phyloP scores from a whole-genome alignment of 2,888 invertebrate genomes.

The Deilephila elpenor region DNA sequence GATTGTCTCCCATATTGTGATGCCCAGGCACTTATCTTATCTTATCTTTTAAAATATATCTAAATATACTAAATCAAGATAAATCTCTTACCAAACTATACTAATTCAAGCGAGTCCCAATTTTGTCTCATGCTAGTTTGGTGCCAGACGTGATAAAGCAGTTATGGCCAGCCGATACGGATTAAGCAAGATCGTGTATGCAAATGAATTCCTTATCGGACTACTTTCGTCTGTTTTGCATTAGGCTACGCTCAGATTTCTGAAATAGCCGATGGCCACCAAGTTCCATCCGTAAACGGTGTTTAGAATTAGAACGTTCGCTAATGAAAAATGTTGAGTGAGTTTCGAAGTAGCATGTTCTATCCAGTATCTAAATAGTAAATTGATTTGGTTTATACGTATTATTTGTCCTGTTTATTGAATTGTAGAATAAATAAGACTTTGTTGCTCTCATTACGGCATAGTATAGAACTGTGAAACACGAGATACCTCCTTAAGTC shows the following conservation, averaged over 20 bases:
- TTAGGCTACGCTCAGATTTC: slow-evolving; percentile 2
- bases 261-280: slow-evolving; percentile 8
- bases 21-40: too few relatives aligned
- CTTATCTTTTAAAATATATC: background rate
- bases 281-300: slow-evolving; percentile 15
- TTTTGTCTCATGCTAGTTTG: slow-evolving; percentile 9
- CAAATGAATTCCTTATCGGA: slow-evolving; percentile 23
- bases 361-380: too few relatives aligned
- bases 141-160: background rate
- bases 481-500: too few relatives aligned
- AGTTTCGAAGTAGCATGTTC: background rate
- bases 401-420: too few relatives aligned
- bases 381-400: too few relatives aligned
- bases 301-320: slow-evolving; percentile 19
- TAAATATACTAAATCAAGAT: background rate
- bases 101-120: background rate
- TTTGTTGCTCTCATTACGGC: too few relatives aligned
- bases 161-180: slow-evolving; percentile 8
- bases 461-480: too few relatives aligned
- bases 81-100: background rate
- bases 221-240: slow-evolving; percentile 23
- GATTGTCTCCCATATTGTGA: too few relatives aligned
- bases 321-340: background rate
- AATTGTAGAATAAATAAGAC: too few relatives aligned
- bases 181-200: slow-evolving; percentile 19